phyloP scores from a whole-genome alignment of 1,140 invertebrate genomes.

The Pachypeltis micranthus region DNA sequence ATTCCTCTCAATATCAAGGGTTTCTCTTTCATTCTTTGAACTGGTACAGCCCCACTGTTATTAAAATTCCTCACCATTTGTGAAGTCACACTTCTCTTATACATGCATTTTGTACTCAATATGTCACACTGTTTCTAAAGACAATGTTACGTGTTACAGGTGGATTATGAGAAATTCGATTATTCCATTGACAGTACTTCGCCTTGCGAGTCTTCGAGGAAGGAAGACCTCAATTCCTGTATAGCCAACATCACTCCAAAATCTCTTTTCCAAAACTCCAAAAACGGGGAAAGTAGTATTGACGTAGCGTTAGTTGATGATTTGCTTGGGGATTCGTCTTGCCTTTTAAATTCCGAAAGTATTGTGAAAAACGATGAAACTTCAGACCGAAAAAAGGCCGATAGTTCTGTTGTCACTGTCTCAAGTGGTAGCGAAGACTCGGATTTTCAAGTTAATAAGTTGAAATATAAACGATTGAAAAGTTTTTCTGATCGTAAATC shows the following conservation, averaged over 20 bases:
- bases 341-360: too few species aligned
- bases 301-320: background rate
- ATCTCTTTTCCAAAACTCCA: background rate
- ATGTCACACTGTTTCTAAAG: too few species aligned
- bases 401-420: background rate
- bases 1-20: too few species aligned
- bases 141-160: background rate
- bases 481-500: background rate
- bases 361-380: too few species aligned
- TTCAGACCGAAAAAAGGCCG: too few species aligned
- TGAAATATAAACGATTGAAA: background rate
- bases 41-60: too few species aligned
- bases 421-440: background rate
- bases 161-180: background rate
- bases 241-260: background rate
- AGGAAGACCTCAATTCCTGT: background rate
- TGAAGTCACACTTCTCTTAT: too few species aligned
- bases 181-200: background rate
- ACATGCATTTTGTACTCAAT: too few species aligned
- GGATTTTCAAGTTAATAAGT: background rate
- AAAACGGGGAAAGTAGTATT: background rate
- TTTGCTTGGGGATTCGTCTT: background rate
- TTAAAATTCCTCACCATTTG: too few species aligned
- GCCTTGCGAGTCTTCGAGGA: background rate
- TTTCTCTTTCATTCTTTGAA: too few species aligned